phyloP scores from a whole-genome alignment of 2,888 invertebrate genomes.

The Coecobrya sp. region DNA sequence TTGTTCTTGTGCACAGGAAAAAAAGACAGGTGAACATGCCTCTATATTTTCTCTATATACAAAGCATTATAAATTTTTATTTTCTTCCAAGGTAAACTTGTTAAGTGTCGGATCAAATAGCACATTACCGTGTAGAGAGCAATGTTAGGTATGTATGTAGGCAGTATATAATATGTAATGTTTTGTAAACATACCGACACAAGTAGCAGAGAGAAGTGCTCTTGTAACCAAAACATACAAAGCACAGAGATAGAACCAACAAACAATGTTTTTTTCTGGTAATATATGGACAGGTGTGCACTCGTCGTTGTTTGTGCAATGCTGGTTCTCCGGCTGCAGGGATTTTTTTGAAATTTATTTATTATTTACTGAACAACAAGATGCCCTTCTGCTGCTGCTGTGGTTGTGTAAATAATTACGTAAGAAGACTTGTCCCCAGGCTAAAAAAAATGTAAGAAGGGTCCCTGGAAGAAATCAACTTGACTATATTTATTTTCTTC shows the following conservation, averaged over 20 bases:
- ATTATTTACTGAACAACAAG: not conserved
- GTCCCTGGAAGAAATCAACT: constrained; percentile 31
- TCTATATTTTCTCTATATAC: not conserved
- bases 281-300: constrained; percentile 65
- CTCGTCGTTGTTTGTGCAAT: not conserved
- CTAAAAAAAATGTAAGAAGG: constrained; percentile 10
- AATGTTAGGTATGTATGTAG: not conserved
- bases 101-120: constrained; percentile 8
- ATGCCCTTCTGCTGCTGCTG: not conserved
- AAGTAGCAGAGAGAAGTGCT: constrained; percentile 6
- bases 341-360: constrained; percentile 51
- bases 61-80: too few species aligned
- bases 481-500: not conserved
- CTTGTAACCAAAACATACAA: not conserved
- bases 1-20: not conserved
- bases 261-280: constrained; percentile 17
- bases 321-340: constrained; percentile 20
- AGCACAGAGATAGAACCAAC: not conserved
- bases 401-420: constrained; percentile 23
- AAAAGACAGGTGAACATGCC: constrained; percentile 51
- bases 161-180: constrained; percentile 31
- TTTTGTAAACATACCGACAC: constrained; percentile 72
- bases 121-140: not conserved
- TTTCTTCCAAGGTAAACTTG: constrained; percentile 66
- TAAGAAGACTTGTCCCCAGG: not conserved